These are phyloP conservation scores for Bovichtus variegatus DNA, from an alignment of 2,797 vertebrate genomes.

Conservation along the genomic window DNA sequence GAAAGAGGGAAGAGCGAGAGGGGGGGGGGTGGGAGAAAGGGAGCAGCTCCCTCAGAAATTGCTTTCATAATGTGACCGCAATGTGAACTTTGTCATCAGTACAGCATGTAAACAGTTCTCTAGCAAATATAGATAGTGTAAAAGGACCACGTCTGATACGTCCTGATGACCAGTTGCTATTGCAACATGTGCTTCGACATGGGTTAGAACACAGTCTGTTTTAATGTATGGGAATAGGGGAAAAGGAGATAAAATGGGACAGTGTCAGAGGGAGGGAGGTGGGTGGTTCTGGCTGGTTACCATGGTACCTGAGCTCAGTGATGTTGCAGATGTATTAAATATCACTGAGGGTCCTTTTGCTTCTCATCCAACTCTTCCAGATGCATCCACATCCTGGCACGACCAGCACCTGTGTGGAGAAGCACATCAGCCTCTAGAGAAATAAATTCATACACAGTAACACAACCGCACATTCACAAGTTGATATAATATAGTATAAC, in stretches of 20 bases:
- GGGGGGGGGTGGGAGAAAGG: constrained; percentile 1
- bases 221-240: not conserved
- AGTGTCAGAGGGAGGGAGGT: constrained; percentile 6
- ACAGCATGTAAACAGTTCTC: constrained; percentile 33
- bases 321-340: constrained; percentile 64
- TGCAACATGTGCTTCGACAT: constrained; percentile 17
- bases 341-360: constrained; percentile 67
- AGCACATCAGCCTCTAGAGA: constrained; percentile 27
- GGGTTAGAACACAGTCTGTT: not conserved
- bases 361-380: constrained; percentile 68
- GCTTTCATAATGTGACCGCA: constrained; percentile 67
- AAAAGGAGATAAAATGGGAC: constrained; percentile 19
- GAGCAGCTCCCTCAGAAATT: constrained; percentile 40
- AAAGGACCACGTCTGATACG: constrained; percentile 1
- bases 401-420: constrained; percentile 43
- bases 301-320: constrained; percentile 68
- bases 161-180: constrained; percentile 27
- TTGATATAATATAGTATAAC: constrained; percentile 31
- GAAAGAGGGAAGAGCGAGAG: constrained; percentile 19
- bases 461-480: constrained; percentile 5
- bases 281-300: constrained; percentile 54
- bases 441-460: constrained; percentile 6
- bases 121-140: not conserved
- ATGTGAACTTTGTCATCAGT: constrained; percentile 68
- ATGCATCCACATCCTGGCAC: constrained; percentile 58